Conservation (phyloP, 2,797 vertebrate genomes). For the Alcedo atthis region DNA sequence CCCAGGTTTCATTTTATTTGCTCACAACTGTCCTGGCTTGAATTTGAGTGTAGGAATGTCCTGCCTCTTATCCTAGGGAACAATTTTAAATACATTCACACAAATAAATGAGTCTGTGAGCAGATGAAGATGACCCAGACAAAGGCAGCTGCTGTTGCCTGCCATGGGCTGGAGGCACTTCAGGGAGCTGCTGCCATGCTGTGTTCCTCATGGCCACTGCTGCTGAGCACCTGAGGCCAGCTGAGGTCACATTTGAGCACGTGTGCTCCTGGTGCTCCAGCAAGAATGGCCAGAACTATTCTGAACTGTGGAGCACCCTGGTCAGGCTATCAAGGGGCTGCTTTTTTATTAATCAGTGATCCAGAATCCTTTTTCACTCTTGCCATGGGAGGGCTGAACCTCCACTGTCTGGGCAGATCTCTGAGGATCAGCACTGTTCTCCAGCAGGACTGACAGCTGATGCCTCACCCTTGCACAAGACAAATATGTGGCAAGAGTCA, state of each 20-base stretch:
- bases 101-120: neutral
- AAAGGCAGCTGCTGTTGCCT: neutral
- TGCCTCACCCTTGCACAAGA: neutral
- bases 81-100: neutral
- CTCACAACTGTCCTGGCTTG: neutral
- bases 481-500: neutral
- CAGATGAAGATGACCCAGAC: neutral
- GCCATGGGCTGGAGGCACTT: fast-evolving
- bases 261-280: neutral
- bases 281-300: neutral
- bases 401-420: neutral
- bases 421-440: neutral
- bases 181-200: neutral
- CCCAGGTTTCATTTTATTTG: neutral
- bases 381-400: neutral
- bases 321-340: fast-evolving
- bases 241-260: neutral
- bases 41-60: neutral
- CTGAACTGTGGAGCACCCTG: neutral
- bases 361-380: neutral
- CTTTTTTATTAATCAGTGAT: neutral
- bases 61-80: neutral
- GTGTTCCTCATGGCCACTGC: fast-evolving
- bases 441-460: neutral
- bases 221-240: neutral